Percentiles rank a stretch among this genome's conserved stretches.
phyloP scores from a whole-genome alignment of 1,140 invertebrate species.

The Cheumatopsyche charites region DNA sequence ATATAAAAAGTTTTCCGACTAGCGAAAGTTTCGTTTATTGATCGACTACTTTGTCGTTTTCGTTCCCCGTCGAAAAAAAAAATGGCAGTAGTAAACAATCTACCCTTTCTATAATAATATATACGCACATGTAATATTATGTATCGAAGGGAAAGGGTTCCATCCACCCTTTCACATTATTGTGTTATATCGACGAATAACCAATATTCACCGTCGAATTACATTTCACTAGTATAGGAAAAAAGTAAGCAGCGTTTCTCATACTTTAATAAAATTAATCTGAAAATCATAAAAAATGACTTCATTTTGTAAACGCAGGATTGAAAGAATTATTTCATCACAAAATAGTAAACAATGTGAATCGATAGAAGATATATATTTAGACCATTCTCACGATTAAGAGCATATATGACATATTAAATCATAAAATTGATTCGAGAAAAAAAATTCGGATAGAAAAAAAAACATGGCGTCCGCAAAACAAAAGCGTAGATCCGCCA shows the following conservation, averaged over 20 bases:
- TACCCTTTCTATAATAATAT: background rate
- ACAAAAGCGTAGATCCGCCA: background rate
- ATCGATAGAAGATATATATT: no score
- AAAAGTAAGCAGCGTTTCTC: background rate
- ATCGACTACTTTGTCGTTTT: background rate
- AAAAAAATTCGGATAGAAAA: no score
- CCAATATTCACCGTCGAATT: conserved; percentile 12
- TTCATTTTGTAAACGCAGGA: no score
- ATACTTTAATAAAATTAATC: background rate
- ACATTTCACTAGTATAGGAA: background rate
- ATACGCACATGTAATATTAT: background rate
- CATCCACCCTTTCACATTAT: conserved; percentile 13
- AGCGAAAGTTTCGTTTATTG: background rate
- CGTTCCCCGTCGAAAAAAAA: background rate
- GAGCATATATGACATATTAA: no score
- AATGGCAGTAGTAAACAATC: background rate
- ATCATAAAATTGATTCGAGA: no score
- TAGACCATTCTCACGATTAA: no score
- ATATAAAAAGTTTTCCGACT: conserved; percentile 5
- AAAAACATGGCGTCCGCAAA: no score
- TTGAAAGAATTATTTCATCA: no score
- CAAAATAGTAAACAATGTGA: no score
- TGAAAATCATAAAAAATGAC: no score
- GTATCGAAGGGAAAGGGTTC: background rate
- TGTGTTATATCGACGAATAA: conserved; percentile 13